Conservation (phyloP, 2,113 vertebrate species). For the Peromyscus californicus region DNA sequence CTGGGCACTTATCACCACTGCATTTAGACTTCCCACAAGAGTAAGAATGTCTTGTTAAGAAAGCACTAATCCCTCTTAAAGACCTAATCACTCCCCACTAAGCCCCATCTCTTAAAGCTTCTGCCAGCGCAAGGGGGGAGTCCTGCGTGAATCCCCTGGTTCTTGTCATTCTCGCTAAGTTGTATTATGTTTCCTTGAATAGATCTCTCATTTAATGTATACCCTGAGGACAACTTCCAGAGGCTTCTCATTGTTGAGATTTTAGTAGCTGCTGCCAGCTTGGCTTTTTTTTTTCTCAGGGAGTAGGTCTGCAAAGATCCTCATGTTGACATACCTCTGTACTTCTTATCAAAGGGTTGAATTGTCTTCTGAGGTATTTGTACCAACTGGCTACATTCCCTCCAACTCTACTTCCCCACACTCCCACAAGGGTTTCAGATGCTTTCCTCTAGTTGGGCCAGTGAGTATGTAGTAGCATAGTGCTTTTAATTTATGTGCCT, state of each 20-base stretch:
- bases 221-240: constrained; percentile 24
- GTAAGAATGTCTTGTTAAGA: not conserved
- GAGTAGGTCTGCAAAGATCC: not conserved
- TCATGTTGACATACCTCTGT: not conserved
- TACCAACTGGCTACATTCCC: not conserved
- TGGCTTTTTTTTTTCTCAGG: not conserved
- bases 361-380: not conserved
- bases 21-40: not conserved
- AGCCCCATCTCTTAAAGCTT: not conserved
- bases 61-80: not conserved
- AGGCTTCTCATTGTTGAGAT: not conserved
- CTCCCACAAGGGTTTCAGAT: not conserved
- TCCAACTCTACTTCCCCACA: not conserved
- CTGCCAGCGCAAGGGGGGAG: not conserved
- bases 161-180: not conserved
- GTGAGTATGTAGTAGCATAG: not conserved
- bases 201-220: not conserved
- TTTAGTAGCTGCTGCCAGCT: constrained; percentile 19
- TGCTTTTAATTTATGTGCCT: constrained; percentile 15
- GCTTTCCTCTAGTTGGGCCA: not conserved
- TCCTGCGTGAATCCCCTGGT: not conserved
- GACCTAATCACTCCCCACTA: not conserved
- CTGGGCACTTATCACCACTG: not conserved
- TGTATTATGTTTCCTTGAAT: constrained; percentile 8
- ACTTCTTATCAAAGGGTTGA: not conserved